Percentiles rank a stretch among this genome's conserved stretches.
These are phyloP conservation scores for Ancistrus triradiatus DNA, from an alignment of 2,113 vertebrate genomes.

Conservation along the genomic window DNA sequence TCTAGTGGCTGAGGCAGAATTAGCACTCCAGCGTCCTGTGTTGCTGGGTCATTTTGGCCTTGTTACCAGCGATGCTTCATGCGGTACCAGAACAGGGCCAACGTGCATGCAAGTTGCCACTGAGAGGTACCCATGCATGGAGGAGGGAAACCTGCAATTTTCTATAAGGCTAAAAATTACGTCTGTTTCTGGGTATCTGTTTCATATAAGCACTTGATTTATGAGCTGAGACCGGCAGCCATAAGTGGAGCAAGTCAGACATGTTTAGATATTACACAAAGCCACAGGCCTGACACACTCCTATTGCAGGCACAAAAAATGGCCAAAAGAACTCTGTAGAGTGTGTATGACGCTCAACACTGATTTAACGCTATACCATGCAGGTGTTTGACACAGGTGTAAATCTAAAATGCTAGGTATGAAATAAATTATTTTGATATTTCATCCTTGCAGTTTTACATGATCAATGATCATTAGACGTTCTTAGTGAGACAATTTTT, in stretches of 20 bases:
- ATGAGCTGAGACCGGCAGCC: conserved; percentile 43
- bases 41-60: conserved; percentile 48
- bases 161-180: conserved; percentile 51
- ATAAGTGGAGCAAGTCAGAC: conserved; percentile 29
- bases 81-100: conserved; percentile 26
- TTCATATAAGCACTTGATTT: conserved; percentile 46
- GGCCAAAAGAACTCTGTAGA: not conserved
- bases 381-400: not conserved
- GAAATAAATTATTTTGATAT: not conserved
- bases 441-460: too few species aligned
- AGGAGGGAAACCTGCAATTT: conserved; percentile 48
- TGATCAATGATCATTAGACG: too few species aligned
- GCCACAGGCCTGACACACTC: conserved; percentile 16
- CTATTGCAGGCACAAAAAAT: not conserved
- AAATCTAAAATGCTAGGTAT: too few species aligned
- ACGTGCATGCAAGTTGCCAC: not conserved
- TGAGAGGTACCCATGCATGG: not conserved
- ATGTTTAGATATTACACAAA: conserved; percentile 31
- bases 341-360: not conserved
- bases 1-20: conserved; percentile 44
- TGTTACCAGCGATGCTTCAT: conserved; percentile 26
- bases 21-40: conserved; percentile 39
- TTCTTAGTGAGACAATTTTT: too few species aligned
- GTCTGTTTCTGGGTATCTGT: conserved; percentile 39
- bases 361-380: not conserved